phyloP scores from a whole-genome alignment of 2,888 invertebrate species.

The Argynnis bischoffii region DNA sequence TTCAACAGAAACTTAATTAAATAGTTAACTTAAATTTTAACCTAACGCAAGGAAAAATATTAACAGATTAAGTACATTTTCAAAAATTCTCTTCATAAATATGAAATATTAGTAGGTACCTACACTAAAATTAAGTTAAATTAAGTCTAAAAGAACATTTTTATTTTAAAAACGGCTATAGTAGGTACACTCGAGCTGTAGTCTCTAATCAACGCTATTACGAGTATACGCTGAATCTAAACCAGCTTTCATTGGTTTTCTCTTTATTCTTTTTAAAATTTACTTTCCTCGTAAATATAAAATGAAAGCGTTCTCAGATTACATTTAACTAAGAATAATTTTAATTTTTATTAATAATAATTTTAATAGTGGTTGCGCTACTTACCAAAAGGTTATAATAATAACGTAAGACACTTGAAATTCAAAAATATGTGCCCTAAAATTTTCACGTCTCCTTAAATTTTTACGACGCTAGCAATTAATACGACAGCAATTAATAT shows the following conservation, averaged over 20 bases:
- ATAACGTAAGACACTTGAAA: conserved; percentile 1
- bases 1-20: too few species aligned
- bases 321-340: neutral
- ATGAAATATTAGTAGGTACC: neutral
- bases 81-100: too few species aligned
- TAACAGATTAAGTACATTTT: too few species aligned
- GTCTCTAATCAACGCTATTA: conserved; percentile 9
- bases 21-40: too few species aligned
- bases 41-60: too few species aligned
- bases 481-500: conserved; percentile 73
- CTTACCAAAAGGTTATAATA: neutral
- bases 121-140: neutral
- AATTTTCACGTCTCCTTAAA: conserved; percentile 56
- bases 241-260: neutral
- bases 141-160: neutral
- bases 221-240: neutral
- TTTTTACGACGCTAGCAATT: conserved; percentile 60
- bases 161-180: neutral
- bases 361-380: too few species aligned
- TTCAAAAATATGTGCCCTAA: conserved; percentile 10
- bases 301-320: neutral
- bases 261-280: neutral
- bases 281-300: neutral
- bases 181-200: neutral
- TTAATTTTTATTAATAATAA: neutral